Base-by-base conservation (phyloP, 2,888 invertebrate genomes). In the Drosophila tanythrix region DNA sequence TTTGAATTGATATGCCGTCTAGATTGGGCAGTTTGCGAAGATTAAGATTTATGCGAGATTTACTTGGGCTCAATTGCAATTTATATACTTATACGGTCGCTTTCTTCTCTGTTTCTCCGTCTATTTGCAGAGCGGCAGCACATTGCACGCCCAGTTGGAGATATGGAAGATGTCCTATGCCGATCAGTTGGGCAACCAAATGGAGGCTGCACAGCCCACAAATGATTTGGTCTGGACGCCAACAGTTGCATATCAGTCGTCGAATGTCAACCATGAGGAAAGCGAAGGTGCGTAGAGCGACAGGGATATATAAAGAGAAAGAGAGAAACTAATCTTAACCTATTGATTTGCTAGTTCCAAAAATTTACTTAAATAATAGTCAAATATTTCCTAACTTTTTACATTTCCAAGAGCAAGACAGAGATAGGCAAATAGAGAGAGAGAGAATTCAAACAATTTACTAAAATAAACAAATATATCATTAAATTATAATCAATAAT, bases 121-220 rank as follows among this genome's bases (percentile, higher is more conserved):
- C 59, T 58, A 68, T 72, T 71, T 59, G 43, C 57, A 97, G 97
- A 96, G 96, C 90, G 98, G 98, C 56, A 96, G 96, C 92, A 96
- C 96, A 86, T 93, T 98, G 77, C 96, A 96, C 93, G 97, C 98
- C 33, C 97, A 97, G 91, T 93, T 98, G 90, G 98, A 98, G 93
- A 97, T 98, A 85, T 98, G 98, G 98, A 97, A 97, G 93, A 96
- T 96, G 70, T 97, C 97, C 11, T 94, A 95, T 81, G 94, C 95
- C 76, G 94, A 95, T 92, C 84, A 84, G 74, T 70, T 88, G 68
- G 79, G 82, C 72, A 70, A 61, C 27, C 71, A 70, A 57, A 63
- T 76, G 66, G 71, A 68, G n/a, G 15, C 57, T 21, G 56, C 57
- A n/a, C 79, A 68, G 73, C 57, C 78, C 51, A 31, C 71, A 48